Evolutionary conservation across 2,113 vertebrate genomes (phyloP).

Genomic region (Centropus unirufus): DNA sequence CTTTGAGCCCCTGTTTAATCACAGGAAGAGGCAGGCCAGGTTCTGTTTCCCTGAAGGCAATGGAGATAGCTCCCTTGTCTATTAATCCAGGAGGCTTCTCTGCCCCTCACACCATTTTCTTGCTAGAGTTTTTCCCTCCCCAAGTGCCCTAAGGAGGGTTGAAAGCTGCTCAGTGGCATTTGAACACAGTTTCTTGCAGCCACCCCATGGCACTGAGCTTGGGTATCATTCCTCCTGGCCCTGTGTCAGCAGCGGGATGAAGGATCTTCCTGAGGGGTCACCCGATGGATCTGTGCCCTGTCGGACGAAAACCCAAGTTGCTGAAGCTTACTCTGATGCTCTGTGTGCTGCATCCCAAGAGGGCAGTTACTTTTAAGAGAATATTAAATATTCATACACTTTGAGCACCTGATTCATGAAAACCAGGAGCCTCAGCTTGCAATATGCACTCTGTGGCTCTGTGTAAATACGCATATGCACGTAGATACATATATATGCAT

Average conservation of each 20-base stretch:
- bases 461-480: too few relatives aligned
- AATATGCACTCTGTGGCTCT: neutral
- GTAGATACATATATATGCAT: neutral
- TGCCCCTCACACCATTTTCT: accelerated
- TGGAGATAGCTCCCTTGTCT: neutral
- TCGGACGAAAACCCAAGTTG: neutral
- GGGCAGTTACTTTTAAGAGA: neutral
- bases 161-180: neutral
- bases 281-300: too few relatives aligned
- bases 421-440: neutral
- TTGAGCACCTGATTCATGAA: neutral
- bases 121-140: neutral
- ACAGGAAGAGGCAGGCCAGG: neutral
- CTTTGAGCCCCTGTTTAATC: neutral
- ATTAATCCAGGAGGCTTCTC: neutral
- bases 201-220: neutral
- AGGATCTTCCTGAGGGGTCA: neutral
- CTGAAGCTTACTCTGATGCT: accelerated
- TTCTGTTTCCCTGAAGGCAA: neutral
- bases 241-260: accelerated
- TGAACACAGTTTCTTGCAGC: accelerated
- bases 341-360: neutral
- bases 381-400: neutral
- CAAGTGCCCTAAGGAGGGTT: accelerated
- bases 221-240: neutral